A percentile compares a stretch with the other conserved stretches of the same genome.
Evolutionary conservation across 1,140 invertebrate species (phyloP).

Genomic region (Atopsyche davidsoni): DNA sequence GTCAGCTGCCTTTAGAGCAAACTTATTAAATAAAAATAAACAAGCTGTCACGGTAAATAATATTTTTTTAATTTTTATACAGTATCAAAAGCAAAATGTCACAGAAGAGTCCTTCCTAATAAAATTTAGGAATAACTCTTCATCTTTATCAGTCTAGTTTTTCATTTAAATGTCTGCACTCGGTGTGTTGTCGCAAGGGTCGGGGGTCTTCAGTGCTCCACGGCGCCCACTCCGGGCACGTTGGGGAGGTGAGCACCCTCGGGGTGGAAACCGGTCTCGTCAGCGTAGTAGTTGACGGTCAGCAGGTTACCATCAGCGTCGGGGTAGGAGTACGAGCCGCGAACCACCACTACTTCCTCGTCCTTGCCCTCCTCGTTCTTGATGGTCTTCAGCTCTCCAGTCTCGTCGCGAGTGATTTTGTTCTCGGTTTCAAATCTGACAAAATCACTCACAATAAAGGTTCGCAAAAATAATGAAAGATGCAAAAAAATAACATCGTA

Average conservation of each 20-base stretch:
- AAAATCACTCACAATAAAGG: no score
- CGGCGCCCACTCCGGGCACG: constrained; percentile 35
- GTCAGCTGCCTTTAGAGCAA: no score
- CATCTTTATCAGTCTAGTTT: background rate
- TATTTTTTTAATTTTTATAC: background rate
- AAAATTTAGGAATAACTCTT: constrained; percentile 14
- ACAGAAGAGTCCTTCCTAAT: constrained; percentile 7
- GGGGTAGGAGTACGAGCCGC: constrained; percentile 53
- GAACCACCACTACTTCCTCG: constrained; percentile 37
- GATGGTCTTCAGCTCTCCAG: constrained; percentile 36
- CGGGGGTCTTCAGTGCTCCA: background rate
- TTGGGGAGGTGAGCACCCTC: constrained; percentile 66
- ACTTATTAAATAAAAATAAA: no score
- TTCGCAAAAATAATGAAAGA: no score
- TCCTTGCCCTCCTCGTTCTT: constrained; percentile 42
- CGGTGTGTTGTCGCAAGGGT: background rate
- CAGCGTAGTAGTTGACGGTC: constrained; percentile 66
- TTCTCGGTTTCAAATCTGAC: constrained; percentile 42
- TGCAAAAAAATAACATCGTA: no score
- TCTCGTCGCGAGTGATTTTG: constrained; percentile 34
- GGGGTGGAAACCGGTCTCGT: constrained; percentile 73
- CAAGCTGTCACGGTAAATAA: no score
- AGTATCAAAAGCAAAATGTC: background rate
- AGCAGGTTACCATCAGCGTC: constrained; percentile 65
- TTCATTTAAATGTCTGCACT: background rate